Evolutionary conservation across 2,888 invertebrate genomes (phyloP).

Genomic region (Terebella lapidaria): DNA sequence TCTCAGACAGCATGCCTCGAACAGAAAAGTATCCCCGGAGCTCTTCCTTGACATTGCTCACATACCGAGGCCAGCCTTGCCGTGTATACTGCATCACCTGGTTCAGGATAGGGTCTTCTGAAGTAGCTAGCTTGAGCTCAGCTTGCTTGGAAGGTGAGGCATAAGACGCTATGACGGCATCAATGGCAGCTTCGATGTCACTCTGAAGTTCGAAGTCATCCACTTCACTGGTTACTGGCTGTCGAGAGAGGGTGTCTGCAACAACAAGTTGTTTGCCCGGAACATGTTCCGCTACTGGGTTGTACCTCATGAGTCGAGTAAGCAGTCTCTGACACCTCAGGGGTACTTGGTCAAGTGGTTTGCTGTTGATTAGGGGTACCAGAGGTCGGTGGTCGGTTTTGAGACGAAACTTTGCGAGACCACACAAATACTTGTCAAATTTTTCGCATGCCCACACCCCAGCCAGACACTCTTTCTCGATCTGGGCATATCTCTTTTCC

Average conservation of each 20-base stretch:
- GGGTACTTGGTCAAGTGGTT: conserved; percentile 1
- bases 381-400: conserved; percentile 9
- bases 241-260: conserved; percentile 5
- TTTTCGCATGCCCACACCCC: conserved; percentile 5
- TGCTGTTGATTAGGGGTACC: conserved; percentile 7
- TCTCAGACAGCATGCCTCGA: background rate
- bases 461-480: conserved; percentile 8
- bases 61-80: conserved; percentile 6
- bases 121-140: background rate
- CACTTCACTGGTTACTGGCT: background rate
- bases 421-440: conserved; percentile 1
- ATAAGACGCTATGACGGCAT: background rate
- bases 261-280: conserved; percentile 6
- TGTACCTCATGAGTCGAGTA: conserved; percentile 10
- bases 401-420: background rate
- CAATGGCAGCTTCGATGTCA: background rate
- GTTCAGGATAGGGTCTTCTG: background rate
- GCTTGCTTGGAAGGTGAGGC: background rate
- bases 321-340: conserved; percentile 4
- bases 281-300: conserved; percentile 1
- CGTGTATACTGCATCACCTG: background rate
- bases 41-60: background rate
- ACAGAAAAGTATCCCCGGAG: background rate
- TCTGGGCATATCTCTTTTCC: conserved; percentile 5
- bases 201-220: background rate